These are phyloP conservation scores for Tamandua tetradactyla DNA, from an alignment of 2,797 vertebrate species.

Conservation along the genomic window DNA sequence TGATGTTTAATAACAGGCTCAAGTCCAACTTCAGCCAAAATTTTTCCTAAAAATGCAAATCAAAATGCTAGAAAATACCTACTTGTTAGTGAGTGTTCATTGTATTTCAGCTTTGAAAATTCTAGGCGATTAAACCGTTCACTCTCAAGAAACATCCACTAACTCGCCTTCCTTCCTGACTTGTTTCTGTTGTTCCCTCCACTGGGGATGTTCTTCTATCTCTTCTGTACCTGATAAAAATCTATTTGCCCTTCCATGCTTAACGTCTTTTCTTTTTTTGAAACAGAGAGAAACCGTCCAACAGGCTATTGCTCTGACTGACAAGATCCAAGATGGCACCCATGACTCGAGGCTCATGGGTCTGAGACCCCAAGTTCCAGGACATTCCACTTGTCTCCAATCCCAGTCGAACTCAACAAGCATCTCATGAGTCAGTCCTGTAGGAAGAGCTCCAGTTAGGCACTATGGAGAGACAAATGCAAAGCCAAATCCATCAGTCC, in stretches of 20 bases:
- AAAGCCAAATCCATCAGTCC: background rate
- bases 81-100: background rate
- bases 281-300: background rate
- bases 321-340: background rate
- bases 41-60: background rate
- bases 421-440: background rate
- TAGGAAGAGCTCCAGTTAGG: background rate
- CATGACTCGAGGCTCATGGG: background rate
- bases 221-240: background rate
- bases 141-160: background rate
- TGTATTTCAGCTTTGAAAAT: background rate
- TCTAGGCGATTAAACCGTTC: background rate
- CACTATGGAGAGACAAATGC: background rate
- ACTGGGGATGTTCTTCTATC: background rate
- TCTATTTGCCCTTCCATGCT: background rate
- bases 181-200: background rate
- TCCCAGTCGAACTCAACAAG: background rate
- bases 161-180: background rate
- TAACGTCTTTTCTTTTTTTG: background rate
- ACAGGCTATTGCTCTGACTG: background rate
- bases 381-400: background rate
- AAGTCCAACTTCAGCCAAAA: background rate
- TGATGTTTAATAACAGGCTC: background rate
- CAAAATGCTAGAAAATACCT: background rate
- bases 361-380: background rate